Evolutionary conservation across 1,140 invertebrate genomes (phyloP), one percentile per base, ranked within the genome.

Genomic region (Portunus trituberculatus): DNA sequence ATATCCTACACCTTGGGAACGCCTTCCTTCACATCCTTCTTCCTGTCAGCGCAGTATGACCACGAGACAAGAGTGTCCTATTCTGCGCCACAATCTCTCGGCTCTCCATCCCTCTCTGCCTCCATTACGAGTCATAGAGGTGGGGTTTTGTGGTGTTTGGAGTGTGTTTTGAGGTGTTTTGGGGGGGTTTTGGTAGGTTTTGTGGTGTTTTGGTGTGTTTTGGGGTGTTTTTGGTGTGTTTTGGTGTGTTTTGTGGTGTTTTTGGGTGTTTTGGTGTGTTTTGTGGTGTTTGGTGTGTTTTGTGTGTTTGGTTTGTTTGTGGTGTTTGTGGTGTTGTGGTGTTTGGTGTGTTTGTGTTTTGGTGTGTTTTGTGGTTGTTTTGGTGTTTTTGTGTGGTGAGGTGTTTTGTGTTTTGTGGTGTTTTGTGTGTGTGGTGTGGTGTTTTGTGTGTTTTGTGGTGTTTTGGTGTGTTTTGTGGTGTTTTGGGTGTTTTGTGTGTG

Each of bases 1-100:
- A 96, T 96, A 89, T 96, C 96, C 29, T 96, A 96, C 93, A 90
- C 82, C 4, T 88, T 96, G 32, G 96, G 96, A 14, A 96, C 95
- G 3, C 96, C 96, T 25, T 95, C 96, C 94, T 96, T 96, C 96
- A 96, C 95, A 10, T 93, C 96, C 82, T 96, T 96, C 95, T 96
- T 96, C 96, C 93, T 96, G 29, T 94, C 95, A 0, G 96, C 96
- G 28, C 96, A 96, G 92, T 96, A 59, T 83, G 94, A 95, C 93
- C 92, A 94, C 67, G 96, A 96, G 31, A 96, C 93, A 7, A 45
- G 95, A 10, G 96, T 96, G 6, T 95, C 95, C 32, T 96, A 96
- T 84, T 96, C 96, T 0, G 95, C 96, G 8, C 96, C 96, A 10
- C 95, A 95, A n/a, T 95, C 93, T 32, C 82, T 96, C 16, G 93